Evolutionary conservation across 1,140 invertebrate genomes (phyloP).

Genomic region (Triops longicaudatus): DNA sequence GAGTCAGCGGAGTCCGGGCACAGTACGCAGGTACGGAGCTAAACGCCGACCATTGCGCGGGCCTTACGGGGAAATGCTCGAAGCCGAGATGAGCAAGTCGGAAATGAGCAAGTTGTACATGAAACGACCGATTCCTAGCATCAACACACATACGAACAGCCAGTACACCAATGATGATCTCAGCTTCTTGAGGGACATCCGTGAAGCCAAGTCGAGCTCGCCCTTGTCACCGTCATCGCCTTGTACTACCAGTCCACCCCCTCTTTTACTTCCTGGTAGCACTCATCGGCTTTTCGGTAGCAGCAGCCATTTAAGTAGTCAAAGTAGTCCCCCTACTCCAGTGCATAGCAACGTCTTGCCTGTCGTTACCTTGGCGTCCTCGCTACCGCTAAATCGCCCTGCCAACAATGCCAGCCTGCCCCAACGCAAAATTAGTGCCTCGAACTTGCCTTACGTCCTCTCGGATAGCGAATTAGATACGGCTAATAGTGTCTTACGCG

Average conservation of each 20-base stretch:
- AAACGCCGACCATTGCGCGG: slow-evolving; percentile 55
- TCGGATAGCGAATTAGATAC: slow-evolving; percentile 21
- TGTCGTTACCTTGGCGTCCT: slow-evolving; percentile 26
- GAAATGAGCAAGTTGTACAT: slow-evolving; percentile 41
- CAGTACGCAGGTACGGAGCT: slow-evolving; percentile 45
- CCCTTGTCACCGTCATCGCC: slow-evolving; percentile 30
- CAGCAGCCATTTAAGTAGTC: slow-evolving; percentile 44
- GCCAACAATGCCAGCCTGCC: slow-evolving; percentile 29
- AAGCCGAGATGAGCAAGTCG: slow-evolving; percentile 67
- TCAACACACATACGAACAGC: slow-evolving; percentile 23
- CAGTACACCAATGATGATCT: slow-evolving; percentile 43
- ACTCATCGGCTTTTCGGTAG: slow-evolving; percentile 27
- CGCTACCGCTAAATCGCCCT: slow-evolving; percentile 17
- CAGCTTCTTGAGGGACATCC: slow-evolving; percentile 44
- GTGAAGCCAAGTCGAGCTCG: slow-evolving; percentile 33
- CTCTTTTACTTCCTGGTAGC: slow-evolving; percentile 29
- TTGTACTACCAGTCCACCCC: slow-evolving; percentile 30
- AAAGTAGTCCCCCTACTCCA: slow-evolving; percentile 33
- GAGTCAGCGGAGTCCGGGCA: slow-evolving; percentile 27
- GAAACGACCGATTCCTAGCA: slow-evolving; percentile 36
- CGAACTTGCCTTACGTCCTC: slow-evolving; percentile 38
- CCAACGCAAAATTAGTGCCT: slow-evolving; percentile 46
- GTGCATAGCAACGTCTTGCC: slow-evolving; percentile 30
- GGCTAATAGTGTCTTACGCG: neutral
- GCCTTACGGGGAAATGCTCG: slow-evolving; percentile 72